Percentiles rank a stretch among this genome's conserved stretches.
Conservation (phyloP, 1,140 invertebrate genomes). For the Piezodorus guildinii region DNA sequence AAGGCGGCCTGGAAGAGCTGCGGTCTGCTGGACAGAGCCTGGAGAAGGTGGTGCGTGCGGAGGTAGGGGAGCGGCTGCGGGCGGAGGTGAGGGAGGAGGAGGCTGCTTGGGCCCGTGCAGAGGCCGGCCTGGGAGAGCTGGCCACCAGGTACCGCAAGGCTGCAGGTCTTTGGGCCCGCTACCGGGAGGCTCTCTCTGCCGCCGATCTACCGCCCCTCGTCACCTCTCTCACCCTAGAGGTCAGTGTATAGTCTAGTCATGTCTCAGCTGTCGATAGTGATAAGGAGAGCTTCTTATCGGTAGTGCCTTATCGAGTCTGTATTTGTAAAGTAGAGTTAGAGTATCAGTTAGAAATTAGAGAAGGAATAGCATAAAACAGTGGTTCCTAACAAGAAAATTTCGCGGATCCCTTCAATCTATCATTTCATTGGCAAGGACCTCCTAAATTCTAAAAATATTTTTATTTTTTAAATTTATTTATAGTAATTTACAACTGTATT, state of each 20-base stretch:
- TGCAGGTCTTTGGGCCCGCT: slow-evolving; percentile 57
- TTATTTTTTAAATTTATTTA: too few species aligned
- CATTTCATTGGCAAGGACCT: too few species aligned
- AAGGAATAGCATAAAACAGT: too few species aligned
- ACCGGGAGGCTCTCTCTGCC: neutral
- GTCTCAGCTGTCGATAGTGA: too few species aligned
- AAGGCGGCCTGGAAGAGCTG: slow-evolving; percentile 34
- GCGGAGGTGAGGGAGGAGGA: slow-evolving; percentile 60
- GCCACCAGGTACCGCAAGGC: slow-evolving; percentile 58
- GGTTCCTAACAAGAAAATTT: too few species aligned
- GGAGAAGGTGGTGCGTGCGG: slow-evolving; percentile 49
- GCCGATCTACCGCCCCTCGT: neutral
- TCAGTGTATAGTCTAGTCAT: neutral
- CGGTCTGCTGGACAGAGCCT: slow-evolving; percentile 48
- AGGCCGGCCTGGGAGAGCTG: slow-evolving; percentile 58
- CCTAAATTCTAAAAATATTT: too few species aligned
- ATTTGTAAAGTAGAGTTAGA: too few species aligned
- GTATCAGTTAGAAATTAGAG: too few species aligned
- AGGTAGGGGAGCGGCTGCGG: slow-evolving; percentile 42
- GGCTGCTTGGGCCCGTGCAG: slow-evolving; percentile 44
- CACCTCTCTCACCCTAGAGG: neutral
- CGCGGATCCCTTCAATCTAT: too few species aligned
- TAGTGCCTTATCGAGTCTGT: too few species aligned
- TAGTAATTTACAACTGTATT: too few species aligned
- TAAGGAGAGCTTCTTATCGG: too few species aligned